A percentile compares a stretch with the other conserved stretches of the same genome.
Conservation (phyloP, 2,797 vertebrate species). For the Malurus splendens region DNA sequence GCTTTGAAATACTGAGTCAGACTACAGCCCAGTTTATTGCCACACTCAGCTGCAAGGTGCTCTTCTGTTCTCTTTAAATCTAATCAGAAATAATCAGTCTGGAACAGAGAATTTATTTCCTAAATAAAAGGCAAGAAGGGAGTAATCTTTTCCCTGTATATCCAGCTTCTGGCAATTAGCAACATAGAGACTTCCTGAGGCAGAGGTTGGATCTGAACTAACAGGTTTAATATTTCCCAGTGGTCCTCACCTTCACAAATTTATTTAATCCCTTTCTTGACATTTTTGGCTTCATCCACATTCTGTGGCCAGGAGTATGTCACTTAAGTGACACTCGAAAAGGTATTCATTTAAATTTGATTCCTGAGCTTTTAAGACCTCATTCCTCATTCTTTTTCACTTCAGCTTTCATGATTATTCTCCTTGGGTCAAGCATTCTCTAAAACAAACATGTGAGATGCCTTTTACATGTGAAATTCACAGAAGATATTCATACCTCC, state of each 20-base stretch:
- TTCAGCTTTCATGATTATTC: not conserved
- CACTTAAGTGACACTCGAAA: not conserved
- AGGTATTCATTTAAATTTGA: not conserved
- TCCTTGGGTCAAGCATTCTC: not conserved
- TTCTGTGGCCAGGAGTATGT: not conserved
- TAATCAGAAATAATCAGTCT: not conserved
- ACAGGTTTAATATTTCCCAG: not conserved
- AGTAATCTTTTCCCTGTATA: not conserved
- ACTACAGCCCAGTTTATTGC: not conserved
- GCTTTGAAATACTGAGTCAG: not conserved
- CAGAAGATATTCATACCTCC: rapidly evolving
- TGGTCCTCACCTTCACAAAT: not conserved
- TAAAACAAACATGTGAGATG: not conserved
- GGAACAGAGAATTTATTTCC: not conserved
- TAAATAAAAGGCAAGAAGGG: not conserved
- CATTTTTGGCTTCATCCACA: not conserved
- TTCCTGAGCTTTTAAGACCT: not conserved
- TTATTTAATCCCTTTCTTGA: not conserved
- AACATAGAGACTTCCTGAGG: not conserved
- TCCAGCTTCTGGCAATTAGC: not conserved
- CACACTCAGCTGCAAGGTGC: not conserved
- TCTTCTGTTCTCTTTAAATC: not conserved
- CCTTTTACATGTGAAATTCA: not conserved
- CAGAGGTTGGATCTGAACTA: not conserved
- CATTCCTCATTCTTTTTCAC: not conserved